Base-by-base conservation (phyloP, 1,140 invertebrate species). In the Euura saliciscinereae region DNA sequence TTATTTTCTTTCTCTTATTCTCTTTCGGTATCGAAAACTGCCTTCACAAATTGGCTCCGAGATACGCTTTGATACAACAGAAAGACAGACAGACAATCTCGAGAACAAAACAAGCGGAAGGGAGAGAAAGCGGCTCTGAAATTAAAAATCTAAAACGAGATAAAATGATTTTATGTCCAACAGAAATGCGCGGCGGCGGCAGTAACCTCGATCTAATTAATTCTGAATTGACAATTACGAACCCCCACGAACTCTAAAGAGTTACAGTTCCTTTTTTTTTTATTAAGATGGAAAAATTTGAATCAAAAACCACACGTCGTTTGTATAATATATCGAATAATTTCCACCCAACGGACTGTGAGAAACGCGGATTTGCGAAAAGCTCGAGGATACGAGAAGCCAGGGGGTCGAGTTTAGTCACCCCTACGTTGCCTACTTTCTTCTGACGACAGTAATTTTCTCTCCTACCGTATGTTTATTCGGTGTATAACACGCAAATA, bases 401-500 rank as follows among this genome's bases (percentile, higher is more conserved):
- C 28, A 28, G 28, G 28, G 28, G 28, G 28, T 28, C 28, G 28
- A 28, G 28, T 28, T 28, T 28, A 28, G 28, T 28, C 13, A 59
- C 6, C 8, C 13, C 10, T 59, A 6, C 6, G 6, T 59, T 4
- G 51, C 51, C 51, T 59, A 59, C 51, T 59, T 59, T 59, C 51
- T 59, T 59, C 13, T 59, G 51, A 59, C 51, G 51, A 59, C 51
- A n/a, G 51, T 4, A 59, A 59, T 59, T 59, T 59, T 59, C 51
- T 59, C 51, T 8, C 28, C 28, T 28, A 28, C 28, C 51, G 51
- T n/a, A n/a, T 59, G 13, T 59, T 59, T 59, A 59, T 59, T n/a
- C 51, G 51, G 51, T 59, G 51, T 59, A 59, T 59, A 59, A 59
- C 51, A 59, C 51, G 51, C 51, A n/a, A n/a, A 59, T 59, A 59